Evolutionary conservation across 2,888 invertebrate species (phyloP), one percentile per base, ranked within the genome.

Genomic region (Apamea anceps): DNA sequence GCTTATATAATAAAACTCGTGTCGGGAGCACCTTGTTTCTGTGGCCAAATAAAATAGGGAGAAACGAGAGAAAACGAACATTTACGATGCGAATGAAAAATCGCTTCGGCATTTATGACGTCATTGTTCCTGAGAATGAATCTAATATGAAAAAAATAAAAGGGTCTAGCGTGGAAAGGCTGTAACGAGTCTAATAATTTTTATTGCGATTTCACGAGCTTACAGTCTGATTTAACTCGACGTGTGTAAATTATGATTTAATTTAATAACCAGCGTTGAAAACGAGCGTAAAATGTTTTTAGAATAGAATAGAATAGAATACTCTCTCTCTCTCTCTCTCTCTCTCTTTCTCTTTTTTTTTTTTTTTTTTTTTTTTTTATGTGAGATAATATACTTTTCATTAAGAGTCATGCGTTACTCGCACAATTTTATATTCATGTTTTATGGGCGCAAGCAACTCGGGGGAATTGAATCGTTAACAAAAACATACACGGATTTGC

Each of bases 171-270:
- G 89, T 88, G 92, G 90, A 90, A 93, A 94, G 93, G 92, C 92
- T 91, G 92, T 92, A 94, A 92, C 93, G 92, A 92, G 92, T 92
- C 93, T 95, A 94, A 95, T 95, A 95, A 94, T 96, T 95, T 96
- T 95, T 95, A 96, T 95, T 94, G 93, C 94, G 92, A 93, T 95
- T 95, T 95, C 95, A 96, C 94, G 93, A 94, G 94, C 94, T 94
- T 92, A 93, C 94, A 94, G 93, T 94, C 93, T 93, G 96, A 96
- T 96, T 95, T 95, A 94, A 94, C 94, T 94, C 93, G 91, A 93
- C 93, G 94, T 94, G 95, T 95, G 95, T 96, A 96, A 96, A 96
- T 96, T 96, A 96, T 95, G 94, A 95, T 96, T 95, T 95, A 95
- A 96, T 96, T 96, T 96, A 96, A 96, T 96, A 96, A 95, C 95